Base-by-base conservation (phyloP, 37 sponge, comb jelly and placozoan genomes). In the Haliclona indistincta region DNA sequence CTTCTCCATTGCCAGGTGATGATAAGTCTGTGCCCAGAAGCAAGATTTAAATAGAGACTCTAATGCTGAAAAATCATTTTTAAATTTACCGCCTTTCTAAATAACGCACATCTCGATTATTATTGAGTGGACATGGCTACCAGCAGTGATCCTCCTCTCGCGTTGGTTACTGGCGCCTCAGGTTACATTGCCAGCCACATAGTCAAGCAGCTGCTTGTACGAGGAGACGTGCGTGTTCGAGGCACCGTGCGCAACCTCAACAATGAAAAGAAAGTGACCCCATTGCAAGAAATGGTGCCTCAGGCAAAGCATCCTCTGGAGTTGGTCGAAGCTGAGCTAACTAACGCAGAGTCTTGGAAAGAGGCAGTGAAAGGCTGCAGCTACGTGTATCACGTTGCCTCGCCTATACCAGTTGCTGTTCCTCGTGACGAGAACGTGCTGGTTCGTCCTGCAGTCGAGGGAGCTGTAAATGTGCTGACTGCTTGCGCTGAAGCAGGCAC, bases 101-200 rank as follows among this genome's bases (percentile, higher is more conserved):
- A n/a, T n/a, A n/a, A n/a, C n/a, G n/a, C n/a, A n/a, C n/a, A n/a
- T n/a, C n/a, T n/a, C n/a, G n/a, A n/a, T n/a, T n/a, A n/a, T n/a
- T n/a, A n/a, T n/a, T n/a, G n/a, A n/a, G n/a, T n/a, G n/a, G n/a
- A n/a, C n/a, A n/a, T n/a, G n/a, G n/a, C n/a, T n/a, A n/a, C n/a
- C n/a, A n/a, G n/a, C 49, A 47, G 13, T 47, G 8, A 8, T 17
- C 49, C 49, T 17, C 71, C 71, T 17, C 58, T 42, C 30, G 96
- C 89, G 49, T 61, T 96, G 38, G 96, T 96, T 30, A 96, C 94
- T 28, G 96, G 96, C 1, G 94, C 90, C 25, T 89, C 96, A 0
- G 96, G 96, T 0, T 96, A 58, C 71, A 63, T 96, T 17, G 93
- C 94, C 19, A 67, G 87, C 3, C 90, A 89, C 35, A 29, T 89